Conservation (phyloP, 2,797 vertebrate genomes). For the Apogon hyalosoma region DNA sequence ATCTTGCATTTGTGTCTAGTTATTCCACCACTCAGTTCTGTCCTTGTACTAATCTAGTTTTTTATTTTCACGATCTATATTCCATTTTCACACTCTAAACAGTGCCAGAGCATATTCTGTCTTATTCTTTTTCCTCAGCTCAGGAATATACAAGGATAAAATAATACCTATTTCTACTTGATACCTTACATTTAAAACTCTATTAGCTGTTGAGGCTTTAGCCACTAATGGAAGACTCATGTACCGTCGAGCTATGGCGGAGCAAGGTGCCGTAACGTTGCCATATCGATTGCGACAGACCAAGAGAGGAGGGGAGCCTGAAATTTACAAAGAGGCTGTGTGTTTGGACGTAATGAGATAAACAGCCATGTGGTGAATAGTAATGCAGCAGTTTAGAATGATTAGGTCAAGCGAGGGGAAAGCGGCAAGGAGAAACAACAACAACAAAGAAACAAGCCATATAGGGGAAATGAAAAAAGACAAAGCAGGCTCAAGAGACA, state of each 20-base stretch:
- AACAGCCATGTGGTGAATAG: slow-evolving; percentile 67
- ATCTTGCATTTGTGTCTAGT: slow-evolving; percentile 22
- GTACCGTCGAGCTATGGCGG: slow-evolving; percentile 40
- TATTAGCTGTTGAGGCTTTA: slow-evolving; percentile 66
- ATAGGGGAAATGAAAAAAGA: background rate
- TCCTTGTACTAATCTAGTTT: slow-evolving; percentile 2
- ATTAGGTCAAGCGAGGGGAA: slow-evolving; percentile 34
- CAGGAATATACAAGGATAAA: slow-evolving; percentile 10
- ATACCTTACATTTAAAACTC: slow-evolving; percentile 52
- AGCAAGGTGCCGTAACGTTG: slow-evolving; percentile 34
- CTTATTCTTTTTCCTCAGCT: background rate
- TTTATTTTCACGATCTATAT: slow-evolving; percentile 10
- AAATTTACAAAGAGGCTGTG: slow-evolving; percentile 70
- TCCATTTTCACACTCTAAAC: slow-evolving; percentile 29
- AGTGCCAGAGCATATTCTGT: background rate
- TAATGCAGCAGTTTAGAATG: slow-evolving; percentile 65
- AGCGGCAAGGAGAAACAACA: slow-evolving; percentile 49
- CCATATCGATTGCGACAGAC: slow-evolving; percentile 56
- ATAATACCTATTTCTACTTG: slow-evolving; percentile 25
- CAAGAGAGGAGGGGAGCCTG: slow-evolving; percentile 37
- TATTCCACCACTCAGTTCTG: slow-evolving; percentile 36
- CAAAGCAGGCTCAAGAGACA: slow-evolving; percentile 3
- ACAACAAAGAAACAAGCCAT: slow-evolving; percentile 3
- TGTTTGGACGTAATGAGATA: slow-evolving; percentile 70
- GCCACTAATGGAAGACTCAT: slow-evolving; percentile 73